Evolutionary conservation across 2,797 vertebrate genomes (phyloP).

Genomic region (Pipistrellus nathusii): DNA sequence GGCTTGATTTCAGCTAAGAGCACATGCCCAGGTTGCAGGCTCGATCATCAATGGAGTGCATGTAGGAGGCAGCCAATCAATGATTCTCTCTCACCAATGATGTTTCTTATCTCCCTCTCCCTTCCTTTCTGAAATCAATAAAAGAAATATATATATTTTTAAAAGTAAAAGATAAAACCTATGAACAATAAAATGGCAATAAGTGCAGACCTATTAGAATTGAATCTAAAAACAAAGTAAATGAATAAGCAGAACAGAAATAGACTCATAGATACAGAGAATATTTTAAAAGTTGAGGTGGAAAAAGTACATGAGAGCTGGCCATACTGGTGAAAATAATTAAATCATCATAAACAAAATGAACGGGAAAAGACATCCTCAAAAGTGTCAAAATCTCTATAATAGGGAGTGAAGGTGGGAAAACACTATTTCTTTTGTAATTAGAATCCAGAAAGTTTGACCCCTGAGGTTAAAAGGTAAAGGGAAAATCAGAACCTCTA

Average conservation of each 20-base stretch:
- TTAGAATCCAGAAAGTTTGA: not conserved
- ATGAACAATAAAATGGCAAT: not conserved
- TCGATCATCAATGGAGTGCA: too few relatives aligned
- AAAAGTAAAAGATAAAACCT: not conserved
- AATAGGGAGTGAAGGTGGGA: not conserved
- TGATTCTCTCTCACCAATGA: too few relatives aligned
- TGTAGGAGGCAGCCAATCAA: too few relatives aligned
- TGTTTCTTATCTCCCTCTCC: too few relatives aligned
- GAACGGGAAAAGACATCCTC: not conserved
- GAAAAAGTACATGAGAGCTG: not conserved
- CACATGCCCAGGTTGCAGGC: too few relatives aligned
- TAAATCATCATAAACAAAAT: conserved; percentile 3
- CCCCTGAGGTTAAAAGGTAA: not conserved
- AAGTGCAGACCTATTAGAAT: not conserved
- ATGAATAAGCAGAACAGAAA: not conserved
- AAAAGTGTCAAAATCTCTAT: not conserved
- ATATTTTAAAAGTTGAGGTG: not conserved
- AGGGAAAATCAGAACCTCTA: not conserved
- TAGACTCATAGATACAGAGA: not conserved
- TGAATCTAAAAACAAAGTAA: not conserved
- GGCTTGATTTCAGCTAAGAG: too few relatives aligned
- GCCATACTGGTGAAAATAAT: not conserved
- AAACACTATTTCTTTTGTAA: conserved; percentile 8
- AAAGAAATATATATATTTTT: too few relatives aligned
- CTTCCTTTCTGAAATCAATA: too few relatives aligned